These are phyloP conservation scores for Onychomys torridus DNA, from an alignment of 2,797 vertebrate genomes.

Conservation along the genomic window DNA sequence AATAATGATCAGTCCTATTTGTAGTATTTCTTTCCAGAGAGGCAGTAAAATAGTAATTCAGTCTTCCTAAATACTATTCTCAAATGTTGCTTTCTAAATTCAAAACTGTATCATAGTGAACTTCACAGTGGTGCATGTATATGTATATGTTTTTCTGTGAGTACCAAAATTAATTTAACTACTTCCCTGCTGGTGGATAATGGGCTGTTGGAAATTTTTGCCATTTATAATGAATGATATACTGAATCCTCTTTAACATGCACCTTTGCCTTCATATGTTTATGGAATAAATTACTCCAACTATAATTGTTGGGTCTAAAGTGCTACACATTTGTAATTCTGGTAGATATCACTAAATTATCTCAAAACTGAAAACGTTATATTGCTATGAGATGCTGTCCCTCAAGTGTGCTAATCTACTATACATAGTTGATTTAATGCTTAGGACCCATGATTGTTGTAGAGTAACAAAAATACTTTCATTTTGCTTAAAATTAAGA, in stretches of 20 bases:
- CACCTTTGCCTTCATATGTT: not conserved
- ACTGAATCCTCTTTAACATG: not conserved
- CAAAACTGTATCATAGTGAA: not conserved
- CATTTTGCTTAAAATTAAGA: slow-evolving; percentile 45
- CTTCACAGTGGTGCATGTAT: not conserved
- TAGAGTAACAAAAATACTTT: not conserved
- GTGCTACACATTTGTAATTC: slow-evolving; percentile 15
- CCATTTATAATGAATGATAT: not conserved
- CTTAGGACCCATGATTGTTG: not conserved
- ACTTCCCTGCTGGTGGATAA: not conserved
- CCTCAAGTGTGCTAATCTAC: too few relatives aligned
- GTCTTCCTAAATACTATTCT: slow-evolving; percentile 13
- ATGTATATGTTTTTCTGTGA: not conserved
- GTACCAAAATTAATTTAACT: not conserved
- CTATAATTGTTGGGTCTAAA: not conserved
- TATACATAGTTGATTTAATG: not conserved
- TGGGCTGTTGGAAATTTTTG: not conserved
- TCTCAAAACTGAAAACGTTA: not conserved
- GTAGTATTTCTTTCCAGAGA: not conserved
- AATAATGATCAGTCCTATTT: not conserved
- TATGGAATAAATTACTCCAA: slow-evolving; percentile 40
- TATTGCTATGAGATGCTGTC: not conserved
- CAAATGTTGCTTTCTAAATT: not conserved
- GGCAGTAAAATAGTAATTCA: not conserved
- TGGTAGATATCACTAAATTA: not conserved